Evolutionary conservation across 1,140 invertebrate species (phyloP).

Genomic region (Anastrepha ludens): DNA sequence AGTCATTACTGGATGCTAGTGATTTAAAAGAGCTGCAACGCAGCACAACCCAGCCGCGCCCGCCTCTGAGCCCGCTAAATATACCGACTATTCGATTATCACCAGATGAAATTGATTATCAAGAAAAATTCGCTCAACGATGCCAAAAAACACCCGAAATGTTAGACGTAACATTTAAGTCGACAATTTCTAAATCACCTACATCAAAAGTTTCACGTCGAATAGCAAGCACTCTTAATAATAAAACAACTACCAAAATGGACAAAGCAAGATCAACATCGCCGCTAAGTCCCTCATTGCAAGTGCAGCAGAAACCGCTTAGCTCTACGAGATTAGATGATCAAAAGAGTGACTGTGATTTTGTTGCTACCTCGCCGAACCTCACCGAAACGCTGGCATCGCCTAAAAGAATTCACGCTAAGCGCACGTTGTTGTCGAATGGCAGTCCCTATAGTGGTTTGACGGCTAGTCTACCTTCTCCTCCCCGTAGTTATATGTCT

Average conservation of each 20-base stretch:
- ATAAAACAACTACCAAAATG: not conserved
- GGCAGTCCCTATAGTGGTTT: not conserved
- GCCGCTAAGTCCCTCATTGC: not conserved
- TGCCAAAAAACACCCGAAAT: not conserved
- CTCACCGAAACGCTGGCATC: not conserved
- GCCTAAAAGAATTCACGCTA: not conserved
- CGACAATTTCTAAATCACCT: not conserved
- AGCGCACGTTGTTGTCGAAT: not conserved
- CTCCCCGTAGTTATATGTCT: not conserved
- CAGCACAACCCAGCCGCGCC: constrained; percentile 60
- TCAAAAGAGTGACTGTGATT: constrained; percentile 13
- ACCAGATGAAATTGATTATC: constrained; percentile 53
- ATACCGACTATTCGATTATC: constrained; percentile 49
- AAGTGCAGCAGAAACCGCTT: not conserved
- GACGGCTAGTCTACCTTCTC: not conserved
- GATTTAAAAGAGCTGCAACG: constrained; percentile 65
- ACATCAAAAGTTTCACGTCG: not conserved
- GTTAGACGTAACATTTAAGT: not conserved
- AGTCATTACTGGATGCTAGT: constrained; percentile 66
- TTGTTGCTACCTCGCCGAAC: not conserved
- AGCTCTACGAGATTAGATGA: constrained; percentile 32
- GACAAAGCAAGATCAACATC: not conserved
- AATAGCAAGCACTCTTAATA: not conserved
- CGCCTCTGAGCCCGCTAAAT: constrained; percentile 67
- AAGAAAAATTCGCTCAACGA: constrained; percentile 54